A percentile compares a stretch with the other conserved stretches of the same genome.
These are phyloP conservation scores for Scortum barcoo DNA, from an alignment of 2,113 vertebrate species.

Conservation along the genomic window DNA sequence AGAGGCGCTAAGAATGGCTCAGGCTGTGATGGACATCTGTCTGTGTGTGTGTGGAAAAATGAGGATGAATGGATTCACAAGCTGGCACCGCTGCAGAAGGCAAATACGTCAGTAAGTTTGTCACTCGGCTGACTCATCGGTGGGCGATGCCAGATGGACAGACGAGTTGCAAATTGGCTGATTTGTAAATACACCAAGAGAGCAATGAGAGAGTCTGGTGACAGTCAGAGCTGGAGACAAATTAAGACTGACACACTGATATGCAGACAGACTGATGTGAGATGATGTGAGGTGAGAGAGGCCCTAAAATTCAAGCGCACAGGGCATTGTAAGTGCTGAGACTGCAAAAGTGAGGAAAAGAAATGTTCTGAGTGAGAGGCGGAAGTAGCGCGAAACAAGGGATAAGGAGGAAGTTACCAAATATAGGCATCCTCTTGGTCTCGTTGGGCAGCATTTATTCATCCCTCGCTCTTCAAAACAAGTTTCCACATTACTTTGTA, in stretches of 20 bases:
- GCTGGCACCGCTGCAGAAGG: constrained; percentile 63
- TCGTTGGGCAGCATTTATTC: background rate
- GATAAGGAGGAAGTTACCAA: constrained; percentile 34
- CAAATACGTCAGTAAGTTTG: constrained; percentile 76
- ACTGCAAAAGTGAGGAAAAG: constrained; percentile 2
- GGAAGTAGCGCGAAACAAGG: background rate
- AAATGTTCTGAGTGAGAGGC: background rate
- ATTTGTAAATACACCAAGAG: constrained; percentile 65
- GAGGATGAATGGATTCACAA: constrained; percentile 67
- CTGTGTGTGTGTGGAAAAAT: constrained; percentile 43
- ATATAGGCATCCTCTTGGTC: background rate
- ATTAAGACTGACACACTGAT: constrained; percentile 30
- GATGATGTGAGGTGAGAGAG: background rate
- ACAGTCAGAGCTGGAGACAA: constrained; percentile 3
- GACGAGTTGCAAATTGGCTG: constrained; percentile 50
- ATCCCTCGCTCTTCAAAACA: constrained; percentile 19
- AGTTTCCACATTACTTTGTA: background rate
- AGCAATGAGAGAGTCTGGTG: constrained; percentile 44
- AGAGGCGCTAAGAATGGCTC: constrained; percentile 25
- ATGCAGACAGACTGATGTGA: constrained; percentile 14
- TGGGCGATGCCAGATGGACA: constrained; percentile 62
- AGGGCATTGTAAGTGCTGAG: constrained; percentile 16
- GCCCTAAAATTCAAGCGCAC: background rate
- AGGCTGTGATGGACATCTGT: constrained; percentile 56
- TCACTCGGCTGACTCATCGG: constrained; percentile 67